These are phyloP conservation scores for Cephus rjabovi DNA, from an alignment of 2,888 invertebrate genomes.

Conservation along the genomic window DNA sequence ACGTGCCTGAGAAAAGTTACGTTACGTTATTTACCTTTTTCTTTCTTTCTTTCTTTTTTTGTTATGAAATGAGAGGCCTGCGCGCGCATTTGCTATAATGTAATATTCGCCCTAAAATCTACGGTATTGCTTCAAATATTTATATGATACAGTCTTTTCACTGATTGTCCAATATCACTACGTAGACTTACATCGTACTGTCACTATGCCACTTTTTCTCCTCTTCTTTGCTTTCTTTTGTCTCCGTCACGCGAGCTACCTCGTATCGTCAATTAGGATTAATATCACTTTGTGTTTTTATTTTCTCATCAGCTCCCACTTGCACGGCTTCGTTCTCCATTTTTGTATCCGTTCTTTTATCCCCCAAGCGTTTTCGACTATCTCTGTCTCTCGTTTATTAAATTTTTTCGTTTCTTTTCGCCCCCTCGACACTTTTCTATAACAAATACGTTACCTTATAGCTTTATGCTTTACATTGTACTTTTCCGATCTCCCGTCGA, in stretches of 20 bases:
- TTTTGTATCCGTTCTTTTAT: neutral
- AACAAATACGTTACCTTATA: slow-evolving; percentile 55
- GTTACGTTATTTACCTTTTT: neutral
- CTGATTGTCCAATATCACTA: slow-evolving; percentile 67
- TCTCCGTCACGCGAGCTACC: slow-evolving; percentile 12
- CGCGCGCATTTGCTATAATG: slow-evolving; percentile 10
- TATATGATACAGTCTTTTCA: slow-evolving; percentile 67
- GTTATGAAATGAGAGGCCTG: neutral
- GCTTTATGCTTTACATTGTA: slow-evolving; percentile 59
- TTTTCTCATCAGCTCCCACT: neutral
- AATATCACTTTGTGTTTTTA: slow-evolving; percentile 62
- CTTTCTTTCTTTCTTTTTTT: neutral
- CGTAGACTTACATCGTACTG: slow-evolving; percentile 32
- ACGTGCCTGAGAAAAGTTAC: neutral
- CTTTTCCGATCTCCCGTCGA: slow-evolving; percentile 45
- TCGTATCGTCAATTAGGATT: slow-evolving; percentile 57
- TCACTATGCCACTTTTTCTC: neutral
- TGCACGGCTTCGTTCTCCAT: neutral
- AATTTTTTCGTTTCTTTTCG: neutral
- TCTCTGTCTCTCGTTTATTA: neutral
- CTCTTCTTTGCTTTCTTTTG: slow-evolving; percentile 17
- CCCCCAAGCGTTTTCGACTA: neutral
- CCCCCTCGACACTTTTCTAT: slow-evolving; percentile 23
- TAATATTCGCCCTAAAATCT: slow-evolving; percentile 48
- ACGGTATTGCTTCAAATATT: slow-evolving; percentile 62